Evolutionary conservation across 2,888 invertebrate species (phyloP), one percentile per base, ranked within the genome.

Genomic region (Amblyjoppa proteus): DNA sequence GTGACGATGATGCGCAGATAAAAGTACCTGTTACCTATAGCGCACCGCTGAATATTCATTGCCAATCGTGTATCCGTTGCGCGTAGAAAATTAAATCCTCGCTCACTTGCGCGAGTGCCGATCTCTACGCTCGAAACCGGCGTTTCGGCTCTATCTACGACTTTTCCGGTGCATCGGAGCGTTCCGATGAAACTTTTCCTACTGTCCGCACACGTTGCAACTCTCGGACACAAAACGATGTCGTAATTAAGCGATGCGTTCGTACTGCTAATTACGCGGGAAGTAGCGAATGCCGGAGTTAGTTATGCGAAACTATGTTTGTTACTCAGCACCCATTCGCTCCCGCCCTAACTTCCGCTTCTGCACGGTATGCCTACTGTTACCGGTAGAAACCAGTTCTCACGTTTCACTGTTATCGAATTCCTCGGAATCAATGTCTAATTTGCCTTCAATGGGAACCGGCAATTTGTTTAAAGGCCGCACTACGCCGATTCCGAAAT

Each of bases 261-360:
- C 79, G 74, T 85, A 87, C 81, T 89, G 68, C 84, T 87, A 88
- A 88, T 89, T 80, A 79, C 75, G 73, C 80, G 83, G 89, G 88
- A 90, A 89, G 83, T 74, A 70, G 53, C 64, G 56, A 69, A 64
- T 73, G 81, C 79, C 38, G 38, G 20, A 83, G 38, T 75, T 34
- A 86, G 69, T 75, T 84, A 85, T 86, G 80, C 80, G 83, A 70
- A 25, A 79, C 76, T 64, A n/a, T 85, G 81, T 76, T 79, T 73
- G 74, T 76, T 69, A 64, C 76, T 84, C 77, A 51, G 53, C 73
- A 53, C 64, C 81, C 81, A 53, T 38, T 70, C 51, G 28, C 28
- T 34, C 13, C n/a, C 56, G 31, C 31, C 49, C 58, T 64, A 11
- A 70, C 76, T 81, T 81, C 76, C 76, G 76, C 70, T 81, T 76